Evolutionary conservation across 2,113 vertebrate species (phyloP).

Genomic region (Myiopsitta monachus): DNA sequence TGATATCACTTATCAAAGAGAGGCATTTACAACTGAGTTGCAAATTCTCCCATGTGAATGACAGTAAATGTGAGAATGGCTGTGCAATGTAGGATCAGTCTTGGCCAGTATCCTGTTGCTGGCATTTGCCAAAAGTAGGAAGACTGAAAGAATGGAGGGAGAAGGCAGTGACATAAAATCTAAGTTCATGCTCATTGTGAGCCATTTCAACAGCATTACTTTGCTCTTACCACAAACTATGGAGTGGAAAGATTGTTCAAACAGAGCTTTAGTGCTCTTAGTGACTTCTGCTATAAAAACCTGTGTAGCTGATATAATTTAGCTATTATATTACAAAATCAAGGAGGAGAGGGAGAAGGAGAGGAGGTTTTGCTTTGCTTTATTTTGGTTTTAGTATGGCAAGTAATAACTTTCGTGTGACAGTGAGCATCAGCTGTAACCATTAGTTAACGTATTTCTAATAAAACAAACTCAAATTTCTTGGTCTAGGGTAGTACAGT

Average conservation of each 20-base stretch:
- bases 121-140: neutral
- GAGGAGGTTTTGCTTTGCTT: neutral
- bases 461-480: neutral
- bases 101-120: neutral
- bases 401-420: neutral
- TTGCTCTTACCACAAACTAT: neutral
- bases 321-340: neutral
- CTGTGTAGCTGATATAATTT: neutral
- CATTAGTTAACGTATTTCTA: neutral
- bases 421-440: neutral
- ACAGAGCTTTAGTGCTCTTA: neutral
- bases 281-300: neutral
- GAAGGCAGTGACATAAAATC: neutral
- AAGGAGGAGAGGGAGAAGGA: fast-evolving
- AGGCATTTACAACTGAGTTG: neutral
- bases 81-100: neutral
- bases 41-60: neutral
- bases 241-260: neutral
- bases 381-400: neutral
- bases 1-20: constrained; percentile 34
- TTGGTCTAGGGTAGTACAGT: neutral
- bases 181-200: fast-evolving
- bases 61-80: neutral
- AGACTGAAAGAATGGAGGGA: neutral
- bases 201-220: neutral